These are phyloP conservation scores for Pogona vitticeps DNA, from an alignment of 2,113 vertebrate species.

Conservation along the genomic window DNA sequence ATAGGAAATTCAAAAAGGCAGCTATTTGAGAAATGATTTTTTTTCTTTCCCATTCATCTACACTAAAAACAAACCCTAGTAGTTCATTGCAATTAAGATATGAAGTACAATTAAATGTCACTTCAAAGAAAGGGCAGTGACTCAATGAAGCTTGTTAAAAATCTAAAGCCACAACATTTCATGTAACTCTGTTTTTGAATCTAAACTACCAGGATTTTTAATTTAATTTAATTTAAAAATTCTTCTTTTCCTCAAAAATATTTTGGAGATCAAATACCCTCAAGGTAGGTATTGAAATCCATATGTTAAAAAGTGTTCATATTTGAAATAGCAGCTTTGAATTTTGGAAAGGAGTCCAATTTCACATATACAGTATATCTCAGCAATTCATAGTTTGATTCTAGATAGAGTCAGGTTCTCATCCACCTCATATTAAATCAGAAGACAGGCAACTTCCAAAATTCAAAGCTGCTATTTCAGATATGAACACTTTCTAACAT, in stretches of 20 bases:
- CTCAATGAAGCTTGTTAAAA: neutral
- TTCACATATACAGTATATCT: too few relatives aligned
- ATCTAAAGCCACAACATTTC: neutral
- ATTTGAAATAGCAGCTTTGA: neutral
- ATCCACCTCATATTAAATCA: too few relatives aligned
- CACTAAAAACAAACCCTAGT: too few relatives aligned
- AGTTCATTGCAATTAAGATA: too few relatives aligned
- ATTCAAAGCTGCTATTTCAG: neutral
- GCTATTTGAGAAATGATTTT: too few relatives aligned
- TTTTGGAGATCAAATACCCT: too few relatives aligned
- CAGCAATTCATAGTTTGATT: too few relatives aligned
- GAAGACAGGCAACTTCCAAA: neutral
- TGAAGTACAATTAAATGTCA: neutral
- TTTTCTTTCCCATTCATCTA: too few relatives aligned
- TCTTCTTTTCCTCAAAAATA: too few relatives aligned
- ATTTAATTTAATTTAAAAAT: too few relatives aligned
- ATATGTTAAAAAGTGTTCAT: neutral
- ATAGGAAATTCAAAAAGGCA: too few relatives aligned
- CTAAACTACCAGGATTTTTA: neutral
- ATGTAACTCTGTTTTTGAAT: neutral
- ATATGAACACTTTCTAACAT: neutral
- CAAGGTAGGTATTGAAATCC: neutral
- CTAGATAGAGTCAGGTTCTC: too few relatives aligned
- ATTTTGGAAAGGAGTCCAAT: slow-evolving; percentile 3
- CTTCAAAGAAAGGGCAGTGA: neutral